A percentile compares a stretch with the other conserved stretches of the same genome.
phyloP scores from a whole-genome alignment of 2,797 vertebrate genomes.

The Apodemus agrarius region DNA sequence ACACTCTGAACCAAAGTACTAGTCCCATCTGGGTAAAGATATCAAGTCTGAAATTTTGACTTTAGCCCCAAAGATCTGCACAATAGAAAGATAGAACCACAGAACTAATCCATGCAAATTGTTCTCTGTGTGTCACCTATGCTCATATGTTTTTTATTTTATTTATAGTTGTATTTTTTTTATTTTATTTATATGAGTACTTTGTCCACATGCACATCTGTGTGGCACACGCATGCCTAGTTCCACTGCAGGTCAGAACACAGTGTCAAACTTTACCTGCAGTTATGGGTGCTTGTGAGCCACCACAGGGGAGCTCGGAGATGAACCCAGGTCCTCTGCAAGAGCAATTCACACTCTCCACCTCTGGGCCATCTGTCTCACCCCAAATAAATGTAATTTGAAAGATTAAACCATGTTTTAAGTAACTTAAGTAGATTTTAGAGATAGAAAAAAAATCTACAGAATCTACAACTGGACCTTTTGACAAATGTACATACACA shows the following conservation, averaged over 20 bases:
- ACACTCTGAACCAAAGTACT: background rate
- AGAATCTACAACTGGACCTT: background rate
- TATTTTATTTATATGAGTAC: background rate
- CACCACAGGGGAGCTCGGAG: background rate
- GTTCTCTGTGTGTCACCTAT: background rate
- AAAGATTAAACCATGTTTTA: background rate
- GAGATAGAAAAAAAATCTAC: background rate
- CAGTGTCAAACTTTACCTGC: background rate
- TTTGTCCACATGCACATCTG: background rate
- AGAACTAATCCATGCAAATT: background rate
- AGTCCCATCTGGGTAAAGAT: background rate
- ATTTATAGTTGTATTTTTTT: background rate
- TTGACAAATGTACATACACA: background rate
- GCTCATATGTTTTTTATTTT: background rate
- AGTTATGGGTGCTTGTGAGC: too few species aligned
- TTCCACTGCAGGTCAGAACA: background rate
- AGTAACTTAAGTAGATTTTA: background rate
- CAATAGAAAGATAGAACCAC: background rate
- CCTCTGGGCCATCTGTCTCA: background rate
- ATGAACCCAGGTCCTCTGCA: background rate
- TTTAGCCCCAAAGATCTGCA: background rate
- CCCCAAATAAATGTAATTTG: background rate
- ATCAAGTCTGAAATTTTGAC: background rate
- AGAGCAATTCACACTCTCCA: background rate
- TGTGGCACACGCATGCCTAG: background rate